phyloP scores from a whole-genome alignment of 2,888 invertebrate genomes.

The Busseola fusca region DNA sequence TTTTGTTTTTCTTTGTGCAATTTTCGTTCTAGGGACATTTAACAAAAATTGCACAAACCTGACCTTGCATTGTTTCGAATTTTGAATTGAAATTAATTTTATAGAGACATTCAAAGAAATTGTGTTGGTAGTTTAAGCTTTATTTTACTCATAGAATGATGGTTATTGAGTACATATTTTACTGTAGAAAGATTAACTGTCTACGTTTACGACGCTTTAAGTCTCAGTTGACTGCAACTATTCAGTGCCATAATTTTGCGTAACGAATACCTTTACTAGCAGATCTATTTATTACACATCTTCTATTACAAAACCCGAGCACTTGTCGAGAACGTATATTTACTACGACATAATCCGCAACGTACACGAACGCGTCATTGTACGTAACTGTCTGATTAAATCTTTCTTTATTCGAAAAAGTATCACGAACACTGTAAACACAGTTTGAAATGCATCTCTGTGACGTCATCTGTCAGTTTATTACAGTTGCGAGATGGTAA shows the following conservation, averaged over 20 bases:
- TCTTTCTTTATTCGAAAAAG: conserved; percentile 51
- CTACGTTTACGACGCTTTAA: not conserved
- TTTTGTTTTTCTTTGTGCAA: conserved; percentile 41
- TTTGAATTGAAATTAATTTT: conserved; percentile 16
- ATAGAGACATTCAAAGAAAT: not conserved
- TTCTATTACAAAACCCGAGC: conserved; percentile 44
- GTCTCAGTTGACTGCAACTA: not conserved
- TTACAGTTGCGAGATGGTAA: conserved; percentile 46
- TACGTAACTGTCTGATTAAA: conserved; percentile 57
- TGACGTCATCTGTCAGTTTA: conserved; percentile 51
- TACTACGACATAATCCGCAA: conserved; percentile 42
- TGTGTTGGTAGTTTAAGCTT: not conserved
- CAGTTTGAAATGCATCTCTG: conserved; percentile 50
- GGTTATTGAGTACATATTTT: not conserved
- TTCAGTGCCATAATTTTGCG: conserved; percentile 23
- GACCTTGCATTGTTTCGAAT: conserved; percentile 56
- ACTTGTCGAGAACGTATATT: conserved; percentile 34
- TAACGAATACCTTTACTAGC: conserved; percentile 27
- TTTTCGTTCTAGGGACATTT: conserved; percentile 13
- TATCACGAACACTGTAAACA: conserved; percentile 46
- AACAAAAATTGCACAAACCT: conserved; percentile 2
- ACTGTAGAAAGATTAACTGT: too few relatives aligned
- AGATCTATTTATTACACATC: conserved; percentile 48
- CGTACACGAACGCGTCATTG: conserved; percentile 32
- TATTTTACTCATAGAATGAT: not conserved